A percentile compares a stretch with the other conserved stretches of the same genome.
Evolutionary conservation across 2,113 vertebrate genomes (phyloP).

Genomic region (Tachycineta bicolor): DNA sequence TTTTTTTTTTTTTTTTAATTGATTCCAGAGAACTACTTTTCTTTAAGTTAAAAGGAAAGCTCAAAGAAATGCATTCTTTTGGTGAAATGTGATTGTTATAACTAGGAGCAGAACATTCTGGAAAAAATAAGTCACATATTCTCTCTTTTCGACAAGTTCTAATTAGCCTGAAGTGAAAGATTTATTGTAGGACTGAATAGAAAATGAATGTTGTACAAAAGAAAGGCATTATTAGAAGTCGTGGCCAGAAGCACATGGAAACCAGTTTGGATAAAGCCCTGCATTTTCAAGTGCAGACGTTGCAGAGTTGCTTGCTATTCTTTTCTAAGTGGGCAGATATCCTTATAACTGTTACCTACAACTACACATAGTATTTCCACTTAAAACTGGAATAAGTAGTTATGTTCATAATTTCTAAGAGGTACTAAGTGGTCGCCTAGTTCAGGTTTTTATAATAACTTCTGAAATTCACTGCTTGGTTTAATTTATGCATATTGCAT

Average conservation of each 20-base stretch:
- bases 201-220: background rate
- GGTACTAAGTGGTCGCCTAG: background rate
- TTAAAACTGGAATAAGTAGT: background rate
- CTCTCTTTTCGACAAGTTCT: background rate
- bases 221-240: constrained; percentile 17
- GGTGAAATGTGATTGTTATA: background rate
- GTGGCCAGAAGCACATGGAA: background rate
- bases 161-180: background rate
- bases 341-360: background rate
- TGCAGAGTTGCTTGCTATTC: background rate
- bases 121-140: background rate
- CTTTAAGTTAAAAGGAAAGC: background rate
- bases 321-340: background rate
- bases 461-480: background rate
- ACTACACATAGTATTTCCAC: background rate
- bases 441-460: background rate
- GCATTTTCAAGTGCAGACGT: background rate
- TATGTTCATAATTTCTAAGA: background rate
- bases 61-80: background rate
- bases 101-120: background rate
- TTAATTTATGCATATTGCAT: background rate
- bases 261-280: background rate
- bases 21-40: background rate
- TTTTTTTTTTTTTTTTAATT: background rate
- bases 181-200: background rate